Percentiles rank a stretch among this genome's conserved stretches.
Evolutionary conservation across 2,888 invertebrate species (phyloP).

Genomic region (Polyommatus iphigenia): DNA sequence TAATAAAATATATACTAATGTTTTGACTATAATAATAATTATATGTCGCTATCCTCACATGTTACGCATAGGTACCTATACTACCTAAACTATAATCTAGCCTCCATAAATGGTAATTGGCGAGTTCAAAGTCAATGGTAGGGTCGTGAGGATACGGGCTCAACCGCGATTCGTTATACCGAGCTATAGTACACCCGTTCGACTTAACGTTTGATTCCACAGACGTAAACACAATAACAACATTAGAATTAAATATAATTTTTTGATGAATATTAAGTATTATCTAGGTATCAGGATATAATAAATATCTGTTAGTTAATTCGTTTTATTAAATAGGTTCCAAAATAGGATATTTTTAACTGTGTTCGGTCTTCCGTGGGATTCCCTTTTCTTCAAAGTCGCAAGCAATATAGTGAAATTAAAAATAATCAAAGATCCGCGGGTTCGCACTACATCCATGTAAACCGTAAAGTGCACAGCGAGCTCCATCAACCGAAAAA

Average conservation of each 20-base stretch:
- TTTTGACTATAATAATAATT: neutral
- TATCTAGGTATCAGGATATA: no score
- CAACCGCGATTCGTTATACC: constrained; percentile 37
- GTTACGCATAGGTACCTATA: neutral
- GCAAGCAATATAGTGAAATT: neutral
- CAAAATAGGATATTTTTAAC: neutral
- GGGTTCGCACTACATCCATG: constrained; percentile 62
- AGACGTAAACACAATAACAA: neutral
- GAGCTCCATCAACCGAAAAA: constrained; percentile 78
- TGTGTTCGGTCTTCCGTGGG: neutral
- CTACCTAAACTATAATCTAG: neutral
- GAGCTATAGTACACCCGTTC: neutral
- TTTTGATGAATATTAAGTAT: no score
- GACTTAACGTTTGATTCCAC: neutral
- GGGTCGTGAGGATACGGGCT: constrained; percentile 62
- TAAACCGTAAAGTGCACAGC: constrained; percentile 72
- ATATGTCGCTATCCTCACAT: neutral
- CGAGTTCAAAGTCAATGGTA: constrained; percentile 75
- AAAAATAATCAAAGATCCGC: neutral
- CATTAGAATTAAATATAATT: no score
- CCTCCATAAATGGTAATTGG: constrained; percentile 33
- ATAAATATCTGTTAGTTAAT: no score
- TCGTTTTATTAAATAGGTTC: no score
- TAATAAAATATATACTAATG: no score
- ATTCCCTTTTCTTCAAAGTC: neutral